Conservation (phyloP, 2,113 vertebrate genomes). For the Ictalurus furcatus region DNA sequence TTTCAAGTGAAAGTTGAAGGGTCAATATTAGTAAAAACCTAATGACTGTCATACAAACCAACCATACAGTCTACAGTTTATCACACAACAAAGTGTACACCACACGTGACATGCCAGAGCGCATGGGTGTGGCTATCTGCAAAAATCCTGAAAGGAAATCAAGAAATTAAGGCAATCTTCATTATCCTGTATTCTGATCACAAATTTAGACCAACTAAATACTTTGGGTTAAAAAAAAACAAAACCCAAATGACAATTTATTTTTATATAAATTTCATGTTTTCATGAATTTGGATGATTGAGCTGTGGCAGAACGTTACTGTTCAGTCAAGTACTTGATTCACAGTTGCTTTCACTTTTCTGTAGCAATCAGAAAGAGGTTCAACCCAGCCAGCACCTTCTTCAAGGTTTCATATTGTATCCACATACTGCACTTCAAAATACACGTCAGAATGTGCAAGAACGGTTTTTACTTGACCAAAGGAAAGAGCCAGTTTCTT, state of each 20-base stretch:
- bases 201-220: slow-evolving; percentile 18
- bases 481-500: slow-evolving; percentile 28
- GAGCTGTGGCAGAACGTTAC: slow-evolving; percentile 12
- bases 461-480: slow-evolving; percentile 39
- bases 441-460: slow-evolving; percentile 46
- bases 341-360: background rate
- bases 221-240: background rate
- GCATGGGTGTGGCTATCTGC: background rate
- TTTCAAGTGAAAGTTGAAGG: slow-evolving; percentile 33
- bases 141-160: slow-evolving; percentile 32
- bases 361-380: background rate
- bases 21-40: slow-evolving; percentile 16
- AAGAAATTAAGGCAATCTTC: slow-evolving; percentile 50
- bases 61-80: slow-evolving; percentile 17
- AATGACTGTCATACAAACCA: slow-evolving; percentile 21
- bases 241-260: background rate
- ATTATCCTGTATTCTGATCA: slow-evolving; percentile 24
- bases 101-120: slow-evolving; percentile 1
- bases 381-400: background rate
- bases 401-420: background rate
- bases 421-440: background rate
- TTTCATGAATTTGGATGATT: slow-evolving; percentile 26
- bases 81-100: slow-evolving; percentile 18
- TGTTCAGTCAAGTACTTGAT: slow-evolving; percentile 16
- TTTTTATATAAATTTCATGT: background rate